These are phyloP conservation scores for Anguilla obscura DNA, from an alignment of 2,797 vertebrate species.

Conservation along the genomic window DNA sequence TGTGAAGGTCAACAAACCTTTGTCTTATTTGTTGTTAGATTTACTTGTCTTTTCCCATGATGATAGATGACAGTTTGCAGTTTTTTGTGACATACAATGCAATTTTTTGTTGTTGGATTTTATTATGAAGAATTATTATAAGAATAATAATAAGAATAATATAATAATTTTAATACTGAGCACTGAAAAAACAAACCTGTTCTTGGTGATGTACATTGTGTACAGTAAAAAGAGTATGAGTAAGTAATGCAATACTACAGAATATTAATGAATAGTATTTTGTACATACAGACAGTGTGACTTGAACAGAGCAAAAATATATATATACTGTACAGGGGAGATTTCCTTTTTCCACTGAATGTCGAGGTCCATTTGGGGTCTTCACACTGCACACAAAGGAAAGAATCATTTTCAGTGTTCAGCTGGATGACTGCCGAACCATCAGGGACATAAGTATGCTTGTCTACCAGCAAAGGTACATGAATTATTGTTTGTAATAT, in stretches of 20 bases:
- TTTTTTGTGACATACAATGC: too few species aligned
- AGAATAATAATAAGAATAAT: too few species aligned
- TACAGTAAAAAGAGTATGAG: neutral
- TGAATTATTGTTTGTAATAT: conserved; percentile 3
- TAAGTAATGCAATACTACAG: neutral
- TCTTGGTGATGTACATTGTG: too few species aligned
- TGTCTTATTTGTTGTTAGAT: too few species aligned
- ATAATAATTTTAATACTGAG: too few species aligned
- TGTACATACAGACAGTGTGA: neutral
- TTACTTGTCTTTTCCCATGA: too few species aligned
- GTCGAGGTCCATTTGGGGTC: neutral
- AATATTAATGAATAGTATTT: neutral
- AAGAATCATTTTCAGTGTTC: neutral
- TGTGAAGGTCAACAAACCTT: too few species aligned
- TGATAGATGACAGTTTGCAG: too few species aligned
- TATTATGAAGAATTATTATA: too few species aligned
- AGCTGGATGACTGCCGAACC: neutral
- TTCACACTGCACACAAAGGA: neutral
- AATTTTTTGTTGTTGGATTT: too few species aligned
- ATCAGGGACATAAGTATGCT: neutral
- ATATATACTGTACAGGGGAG: neutral
- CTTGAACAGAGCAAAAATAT: neutral
- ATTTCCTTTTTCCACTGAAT: neutral
- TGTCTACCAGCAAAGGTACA: neutral
- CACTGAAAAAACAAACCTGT: too few species aligned